Evolutionary conservation across 2,888 invertebrate genomes (phyloP), one percentile per base, ranked within the genome.

Genomic region (Tigriopus californicus): DNA sequence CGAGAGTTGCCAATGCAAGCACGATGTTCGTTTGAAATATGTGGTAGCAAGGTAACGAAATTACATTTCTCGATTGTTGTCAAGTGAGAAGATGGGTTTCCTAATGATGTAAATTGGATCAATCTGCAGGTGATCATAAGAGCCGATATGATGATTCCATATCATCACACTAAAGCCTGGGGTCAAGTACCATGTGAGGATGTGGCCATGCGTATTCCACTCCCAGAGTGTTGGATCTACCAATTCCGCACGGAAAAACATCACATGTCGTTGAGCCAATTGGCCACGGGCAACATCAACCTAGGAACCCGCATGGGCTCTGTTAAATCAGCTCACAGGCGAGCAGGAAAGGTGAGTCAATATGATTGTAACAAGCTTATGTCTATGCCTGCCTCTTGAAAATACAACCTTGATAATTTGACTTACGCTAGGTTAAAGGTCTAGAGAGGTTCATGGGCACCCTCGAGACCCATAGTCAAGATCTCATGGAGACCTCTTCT

Each of bases 191-290:
- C 94, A 40, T 95, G 94, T 74, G 92, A 95, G 74, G 95, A 99
- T 74, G 95, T 98, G 40, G 83, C 86, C 72, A 84, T 98, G 60
- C 79, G 89, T 60, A 88, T 98, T 72, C 97, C 97, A 13, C 90
- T 99, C 67, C 98, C 98, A 20, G 97, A 99, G 74, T 88, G 90
- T 69, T 99, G 98, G 98, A 95, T 98, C 68, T 98, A 98, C 73
- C 77, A 97, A 68, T 98, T 98, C 76, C 80, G 98, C 62, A 92
- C 94, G 49, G 98, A 99, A 73, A 94, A 94, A 69, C 89, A 95
- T 72, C 97, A 97, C 73, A 80, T 92, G 68, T 92, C 92, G 71
- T 25, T 59, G 15, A 24, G 52, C 18, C 52, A 52, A 41, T 15
- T 59, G 18, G 49, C 49, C 20, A 41, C 52, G n/a, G 59, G 59